Percentiles rank a stretch among this genome's conserved stretches.
Conservation (phyloP, 2,113 vertebrate species). For the Campylorhamphus procurvoides region DNA sequence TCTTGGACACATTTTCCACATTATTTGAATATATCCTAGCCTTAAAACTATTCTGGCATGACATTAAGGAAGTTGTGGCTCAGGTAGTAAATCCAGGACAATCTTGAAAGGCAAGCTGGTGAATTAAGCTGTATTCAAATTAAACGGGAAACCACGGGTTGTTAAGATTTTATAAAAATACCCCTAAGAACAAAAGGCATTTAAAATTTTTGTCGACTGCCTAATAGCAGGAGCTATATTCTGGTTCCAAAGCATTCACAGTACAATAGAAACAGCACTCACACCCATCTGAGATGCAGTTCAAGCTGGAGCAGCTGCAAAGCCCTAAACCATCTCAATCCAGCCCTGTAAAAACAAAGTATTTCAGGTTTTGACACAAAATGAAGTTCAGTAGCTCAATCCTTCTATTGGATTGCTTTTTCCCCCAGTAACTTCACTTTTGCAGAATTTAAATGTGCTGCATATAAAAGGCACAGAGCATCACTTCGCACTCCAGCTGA, state of each 20-base stretch:
- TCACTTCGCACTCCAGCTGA: background rate
- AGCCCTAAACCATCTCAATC: background rate
- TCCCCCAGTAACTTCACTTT: background rate
- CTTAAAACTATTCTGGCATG: slow-evolving; percentile 41
- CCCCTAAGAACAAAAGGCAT: slow-evolving; percentile 37
- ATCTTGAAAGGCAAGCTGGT: slow-evolving; percentile 45
- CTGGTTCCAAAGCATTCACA: background rate
- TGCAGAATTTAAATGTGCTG: background rate
- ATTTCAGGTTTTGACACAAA: background rate
- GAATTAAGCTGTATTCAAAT: slow-evolving; percentile 50
- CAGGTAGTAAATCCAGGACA: slow-evolving; percentile 51
- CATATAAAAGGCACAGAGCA: background rate
- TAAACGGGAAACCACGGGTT: slow-evolving; percentile 36
- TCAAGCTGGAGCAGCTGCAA: background rate
- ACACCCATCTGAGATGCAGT: background rate
- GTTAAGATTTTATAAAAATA: slow-evolving; percentile 33
- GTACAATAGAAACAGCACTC: background rate
- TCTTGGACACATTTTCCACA: slow-evolving; percentile 30
- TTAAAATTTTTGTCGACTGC: slow-evolving; percentile 9
- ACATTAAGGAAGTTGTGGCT: slow-evolving; percentile 59
- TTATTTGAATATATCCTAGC: slow-evolving; percentile 36
- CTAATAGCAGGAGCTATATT: background rate
- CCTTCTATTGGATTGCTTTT: background rate
- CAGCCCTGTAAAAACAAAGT: background rate
- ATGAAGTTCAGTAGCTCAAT: background rate